phyloP scores from a whole-genome alignment of 2,797 vertebrate genomes.

The Chromobotia macracanthus region DNA sequence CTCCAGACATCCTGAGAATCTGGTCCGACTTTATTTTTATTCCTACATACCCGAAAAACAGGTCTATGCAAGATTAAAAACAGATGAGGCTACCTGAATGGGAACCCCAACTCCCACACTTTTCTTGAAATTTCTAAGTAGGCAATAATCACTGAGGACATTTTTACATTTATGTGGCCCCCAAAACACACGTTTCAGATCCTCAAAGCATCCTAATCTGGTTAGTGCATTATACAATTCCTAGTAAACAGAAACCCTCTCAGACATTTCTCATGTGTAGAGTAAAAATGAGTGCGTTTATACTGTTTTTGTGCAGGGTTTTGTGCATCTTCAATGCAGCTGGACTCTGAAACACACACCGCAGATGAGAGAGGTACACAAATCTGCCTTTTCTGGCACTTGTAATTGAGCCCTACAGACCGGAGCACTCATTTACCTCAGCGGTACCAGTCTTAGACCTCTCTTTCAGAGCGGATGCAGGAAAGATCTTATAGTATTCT shows the following conservation, averaged over 20 bases:
- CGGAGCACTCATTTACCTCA: conserved; percentile 13
- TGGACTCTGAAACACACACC: conserved; percentile 29
- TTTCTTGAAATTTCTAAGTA: not conserved
- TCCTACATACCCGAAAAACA: not conserved
- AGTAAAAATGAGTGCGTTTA: not conserved
- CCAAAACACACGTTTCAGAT: no score
- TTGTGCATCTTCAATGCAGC: conserved; percentile 26
- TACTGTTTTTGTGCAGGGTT: conserved; percentile 13
- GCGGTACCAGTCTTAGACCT: conserved; percentile 1
- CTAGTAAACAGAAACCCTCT: not conserved
- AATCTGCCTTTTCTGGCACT: conserved; percentile 5
- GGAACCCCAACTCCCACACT: not conserved
- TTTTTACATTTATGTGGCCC: no score
- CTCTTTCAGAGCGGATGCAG: conserved; percentile 32
- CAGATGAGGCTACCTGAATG: conserved; percentile 25
- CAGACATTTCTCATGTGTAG: no score
- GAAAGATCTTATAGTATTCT: conserved; percentile 31
- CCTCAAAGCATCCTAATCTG: not conserved
- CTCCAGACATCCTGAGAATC: not conserved
- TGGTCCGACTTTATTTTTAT: not conserved
- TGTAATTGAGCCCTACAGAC: conserved; percentile 17
- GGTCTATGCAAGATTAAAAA: conserved; percentile 33
- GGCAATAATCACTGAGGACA: not conserved
- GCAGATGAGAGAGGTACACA: conserved; percentile 3
- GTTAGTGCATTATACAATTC: not conserved